A percentile compares a stretch with the other conserved stretches of the same genome.
phyloP scores from a whole-genome alignment of 2,888 invertebrate species.

The Pimpla rufipes region DNA sequence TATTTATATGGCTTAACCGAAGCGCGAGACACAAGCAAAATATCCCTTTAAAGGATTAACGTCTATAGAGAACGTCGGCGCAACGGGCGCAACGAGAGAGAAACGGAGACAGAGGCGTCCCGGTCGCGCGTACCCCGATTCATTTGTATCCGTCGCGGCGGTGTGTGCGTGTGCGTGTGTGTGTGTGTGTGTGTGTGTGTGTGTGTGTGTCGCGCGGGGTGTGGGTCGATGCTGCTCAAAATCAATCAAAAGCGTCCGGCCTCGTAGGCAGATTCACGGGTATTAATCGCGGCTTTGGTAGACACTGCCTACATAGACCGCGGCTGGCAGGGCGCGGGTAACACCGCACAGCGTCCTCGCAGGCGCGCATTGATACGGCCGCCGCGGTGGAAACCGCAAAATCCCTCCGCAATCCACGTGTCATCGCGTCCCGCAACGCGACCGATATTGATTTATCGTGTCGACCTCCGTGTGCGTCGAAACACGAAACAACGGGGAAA shows the following conservation, averaged over 20 bases:
- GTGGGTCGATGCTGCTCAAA: slow-evolving; percentile 75
- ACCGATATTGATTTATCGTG: slow-evolving; percentile 56
- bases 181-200: no score
- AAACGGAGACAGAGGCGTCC: slow-evolving; percentile 64
- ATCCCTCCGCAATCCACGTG: slow-evolving; percentile 32
- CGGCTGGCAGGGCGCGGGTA: no score
- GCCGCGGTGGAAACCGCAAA: not conserved
- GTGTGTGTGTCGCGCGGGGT: slow-evolving; percentile 43
- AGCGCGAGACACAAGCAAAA: slow-evolving; percentile 82
- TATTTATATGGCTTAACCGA: slow-evolving; percentile 84
- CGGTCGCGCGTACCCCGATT: slow-evolving; percentile 80
- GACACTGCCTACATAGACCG: slow-evolving; percentile 47
- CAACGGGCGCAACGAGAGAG: slow-evolving; percentile 28
- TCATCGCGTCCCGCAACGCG: slow-evolving; percentile 29
- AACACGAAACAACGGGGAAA: slow-evolving; percentile 12
- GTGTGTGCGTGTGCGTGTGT: no score
- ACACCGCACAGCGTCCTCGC: no score
- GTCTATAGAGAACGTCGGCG: slow-evolving; percentile 72
- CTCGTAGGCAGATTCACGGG: slow-evolving; percentile 78
- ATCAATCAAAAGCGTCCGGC: slow-evolving; percentile 83
- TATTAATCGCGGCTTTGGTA: slow-evolving; percentile 78
- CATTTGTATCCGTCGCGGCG: slow-evolving; percentile 84
- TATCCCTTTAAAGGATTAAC: slow-evolving; percentile 85
- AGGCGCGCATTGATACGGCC: slow-evolving; percentile 22
- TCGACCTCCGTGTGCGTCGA: not conserved